These are phyloP conservation scores for Lysandra bellargus DNA, from an alignment of 2,888 invertebrate genomes.

Conservation along the genomic window DNA sequence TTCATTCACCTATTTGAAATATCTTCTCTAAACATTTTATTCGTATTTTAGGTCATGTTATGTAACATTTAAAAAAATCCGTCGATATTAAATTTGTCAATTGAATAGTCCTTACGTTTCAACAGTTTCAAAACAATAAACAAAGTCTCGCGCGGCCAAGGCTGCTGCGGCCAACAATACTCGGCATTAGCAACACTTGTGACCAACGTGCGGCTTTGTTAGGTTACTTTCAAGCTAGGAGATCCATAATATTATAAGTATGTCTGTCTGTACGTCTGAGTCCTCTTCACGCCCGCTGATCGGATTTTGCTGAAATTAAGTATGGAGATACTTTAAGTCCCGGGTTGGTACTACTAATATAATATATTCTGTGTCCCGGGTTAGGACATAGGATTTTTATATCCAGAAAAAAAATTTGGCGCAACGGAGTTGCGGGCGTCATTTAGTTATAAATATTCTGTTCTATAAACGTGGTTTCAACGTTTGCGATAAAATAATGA, in stretches of 20 bases:
- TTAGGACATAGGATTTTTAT: too few relatives aligned
- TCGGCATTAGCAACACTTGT: background rate
- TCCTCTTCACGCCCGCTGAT: too few relatives aligned
- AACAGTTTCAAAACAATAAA: background rate
- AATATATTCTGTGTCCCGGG: too few relatives aligned
- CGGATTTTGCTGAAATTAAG: too few relatives aligned
- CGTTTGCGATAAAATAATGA: too few relatives aligned
- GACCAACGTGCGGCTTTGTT: background rate
- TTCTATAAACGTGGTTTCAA: too few relatives aligned
- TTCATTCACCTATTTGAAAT: background rate
- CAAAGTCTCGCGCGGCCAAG: background rate
- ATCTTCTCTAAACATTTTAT: background rate
- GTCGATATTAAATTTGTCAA: background rate
- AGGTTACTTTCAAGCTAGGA: background rate
- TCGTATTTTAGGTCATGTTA: background rate
- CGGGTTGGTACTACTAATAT: too few relatives aligned
- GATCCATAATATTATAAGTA: background rate
- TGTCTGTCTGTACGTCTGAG: too few relatives aligned
- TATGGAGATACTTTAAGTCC: too few relatives aligned
- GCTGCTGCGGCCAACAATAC: background rate
- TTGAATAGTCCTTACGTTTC: constrained; percentile 5
- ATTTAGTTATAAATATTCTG: too few relatives aligned
- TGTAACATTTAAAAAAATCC: background rate
- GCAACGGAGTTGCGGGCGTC: too few relatives aligned
- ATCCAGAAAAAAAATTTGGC: too few relatives aligned